Percentiles rank a stretch among this genome's conserved stretches.
Conservation (phyloP, 2,797 vertebrate genomes). For the Rhyacichthys aspro region DNA sequence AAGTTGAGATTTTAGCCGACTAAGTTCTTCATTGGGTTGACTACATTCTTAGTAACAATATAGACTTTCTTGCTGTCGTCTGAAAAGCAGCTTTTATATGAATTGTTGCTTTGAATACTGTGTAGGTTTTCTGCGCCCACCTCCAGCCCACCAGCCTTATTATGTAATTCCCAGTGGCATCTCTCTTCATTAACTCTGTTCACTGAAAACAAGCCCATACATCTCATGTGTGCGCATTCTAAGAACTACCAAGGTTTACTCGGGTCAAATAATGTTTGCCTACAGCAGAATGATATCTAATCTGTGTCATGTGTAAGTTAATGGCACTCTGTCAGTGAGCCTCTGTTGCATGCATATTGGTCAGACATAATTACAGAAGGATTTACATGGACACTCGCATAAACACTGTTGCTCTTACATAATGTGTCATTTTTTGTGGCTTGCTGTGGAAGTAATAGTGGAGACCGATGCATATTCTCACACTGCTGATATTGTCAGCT, state of each 20-base stretch:
- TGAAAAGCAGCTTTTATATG: constrained; percentile 20
- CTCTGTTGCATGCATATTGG: constrained; percentile 57
- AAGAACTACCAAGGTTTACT: constrained; percentile 35
- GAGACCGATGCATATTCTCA: too few species aligned
- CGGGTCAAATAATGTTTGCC: constrained; percentile 38
- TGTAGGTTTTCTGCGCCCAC: constrained; percentile 8
- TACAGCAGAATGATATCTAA: constrained; percentile 51
- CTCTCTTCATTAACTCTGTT: constrained; percentile 42
- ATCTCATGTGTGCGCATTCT: constrained; percentile 39
- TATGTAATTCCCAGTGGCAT: constrained; percentile 17
- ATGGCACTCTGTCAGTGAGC: constrained; percentile 39
- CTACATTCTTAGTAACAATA: neutral
- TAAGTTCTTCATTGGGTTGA: neutral
- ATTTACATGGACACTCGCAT: constrained; percentile 41
- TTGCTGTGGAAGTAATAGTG: too few species aligned
- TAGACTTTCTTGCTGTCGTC: constrained; percentile 1
- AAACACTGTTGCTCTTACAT: constrained; percentile 36
- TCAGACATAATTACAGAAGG: constrained; percentile 59
- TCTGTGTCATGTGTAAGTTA: constrained; percentile 58
- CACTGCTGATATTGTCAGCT: too few species aligned
- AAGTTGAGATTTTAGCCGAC: too few species aligned
- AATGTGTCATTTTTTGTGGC: constrained; percentile 9
- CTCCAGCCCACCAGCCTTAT: constrained; percentile 10
- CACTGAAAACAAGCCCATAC: constrained; percentile 30
- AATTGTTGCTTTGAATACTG: neutral